Conservation (phyloP, 2,888 invertebrate genomes). For the Lasioglossum morio region DNA sequence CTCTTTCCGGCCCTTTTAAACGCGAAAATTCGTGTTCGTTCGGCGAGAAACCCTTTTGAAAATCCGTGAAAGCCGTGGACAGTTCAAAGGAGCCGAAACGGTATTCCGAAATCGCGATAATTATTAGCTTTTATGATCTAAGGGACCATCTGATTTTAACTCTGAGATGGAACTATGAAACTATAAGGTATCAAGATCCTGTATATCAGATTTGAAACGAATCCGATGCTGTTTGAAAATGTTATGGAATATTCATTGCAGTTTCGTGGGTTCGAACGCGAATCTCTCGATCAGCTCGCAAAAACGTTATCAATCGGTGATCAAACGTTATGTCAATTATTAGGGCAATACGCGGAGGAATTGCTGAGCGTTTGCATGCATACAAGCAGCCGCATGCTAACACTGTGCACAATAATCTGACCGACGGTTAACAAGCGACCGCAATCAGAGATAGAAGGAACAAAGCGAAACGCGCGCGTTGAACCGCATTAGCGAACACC, state of each 20-base stretch:
- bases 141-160: too few species aligned
- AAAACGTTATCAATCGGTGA: neutral
- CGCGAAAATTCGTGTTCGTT: neutral
- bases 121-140: neutral
- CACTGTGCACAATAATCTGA: slow-evolving; percentile 50
- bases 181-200: too few species aligned
- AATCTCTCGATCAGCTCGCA: neutral
- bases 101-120: neutral
- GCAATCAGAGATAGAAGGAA: slow-evolving; percentile 68
- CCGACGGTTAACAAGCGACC: slow-evolving; percentile 71
- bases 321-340: slow-evolving; percentile 20
- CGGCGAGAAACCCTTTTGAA: neutral
- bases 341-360: neutral
- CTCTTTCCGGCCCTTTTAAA: neutral
- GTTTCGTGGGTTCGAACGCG: neutral
- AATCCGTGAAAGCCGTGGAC: neutral
- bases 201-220: too few species aligned
- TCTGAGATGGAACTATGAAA: too few species aligned
- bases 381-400: slow-evolving; percentile 14
- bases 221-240: neutral
- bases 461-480: slow-evolving; percentile 43
- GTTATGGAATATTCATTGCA: neutral
- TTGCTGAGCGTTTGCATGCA: slow-evolving; percentile 8
- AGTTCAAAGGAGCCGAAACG: neutral
- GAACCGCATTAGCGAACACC: slow-evolving; percentile 27